A percentile compares a stretch with the other conserved stretches of the same genome.
Conservation (phyloP, 2,888 invertebrate genomes). For the Beris morrisii region DNA sequence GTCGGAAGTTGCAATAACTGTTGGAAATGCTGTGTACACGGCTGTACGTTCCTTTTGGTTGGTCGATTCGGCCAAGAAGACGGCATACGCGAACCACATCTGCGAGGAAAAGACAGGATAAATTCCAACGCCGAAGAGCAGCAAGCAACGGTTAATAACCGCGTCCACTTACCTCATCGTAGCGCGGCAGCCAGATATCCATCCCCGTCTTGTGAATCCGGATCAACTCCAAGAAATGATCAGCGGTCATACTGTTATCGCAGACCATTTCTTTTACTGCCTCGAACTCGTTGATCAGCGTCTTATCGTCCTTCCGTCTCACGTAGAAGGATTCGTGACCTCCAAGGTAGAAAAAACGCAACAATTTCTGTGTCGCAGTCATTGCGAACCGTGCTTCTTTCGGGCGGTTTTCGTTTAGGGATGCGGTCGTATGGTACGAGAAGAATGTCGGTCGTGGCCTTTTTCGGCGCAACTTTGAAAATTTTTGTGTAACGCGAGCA, state of each 20-base stretch:
- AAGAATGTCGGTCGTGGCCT: too few relatives aligned
- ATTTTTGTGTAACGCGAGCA: neutral
- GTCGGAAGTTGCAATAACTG: conserved; percentile 43
- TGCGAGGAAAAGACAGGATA: conserved; percentile 27
- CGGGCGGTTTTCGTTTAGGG: conserved; percentile 22
- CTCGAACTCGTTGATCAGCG: conserved; percentile 38
- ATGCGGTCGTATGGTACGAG: neutral
- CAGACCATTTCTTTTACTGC: conserved; percentile 36
- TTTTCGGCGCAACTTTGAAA: neutral
- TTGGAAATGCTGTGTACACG: conserved; percentile 43
- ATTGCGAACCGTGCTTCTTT: conserved; percentile 40
- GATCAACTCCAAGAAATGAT: conserved; percentile 42
- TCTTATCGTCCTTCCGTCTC: conserved; percentile 38
- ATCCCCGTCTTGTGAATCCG: conserved; percentile 37
- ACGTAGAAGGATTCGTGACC: conserved; percentile 45
- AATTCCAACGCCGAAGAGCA: neutral
- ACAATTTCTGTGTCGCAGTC: conserved; percentile 9
- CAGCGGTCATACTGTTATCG: conserved; percentile 38
- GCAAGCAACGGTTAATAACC: neutral
- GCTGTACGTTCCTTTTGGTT: conserved; percentile 10
- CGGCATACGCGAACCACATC: conserved; percentile 48
- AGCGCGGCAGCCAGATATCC: conserved; percentile 44
- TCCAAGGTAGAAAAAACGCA: conserved; percentile 48
- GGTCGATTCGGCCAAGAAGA: conserved; percentile 43
- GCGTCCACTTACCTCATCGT: conserved; percentile 47